Evolutionary conservation across 2,888 invertebrate genomes (phyloP).

Genomic region (Drosophila paracracens): DNA sequence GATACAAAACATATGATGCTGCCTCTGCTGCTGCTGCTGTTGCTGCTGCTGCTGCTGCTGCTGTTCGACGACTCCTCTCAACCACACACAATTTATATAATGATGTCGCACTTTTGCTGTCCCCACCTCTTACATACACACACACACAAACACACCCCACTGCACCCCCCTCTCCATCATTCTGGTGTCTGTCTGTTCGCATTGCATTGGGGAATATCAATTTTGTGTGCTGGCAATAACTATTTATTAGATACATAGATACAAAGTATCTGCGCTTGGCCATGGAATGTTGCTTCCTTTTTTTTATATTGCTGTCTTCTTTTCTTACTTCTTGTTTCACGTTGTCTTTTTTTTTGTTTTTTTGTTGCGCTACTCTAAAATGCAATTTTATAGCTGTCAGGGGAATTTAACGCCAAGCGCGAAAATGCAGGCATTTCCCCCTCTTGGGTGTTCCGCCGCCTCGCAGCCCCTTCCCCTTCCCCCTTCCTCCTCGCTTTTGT

Average conservation of each 20-base stretch:
- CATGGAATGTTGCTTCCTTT: slow-evolving; percentile 28
- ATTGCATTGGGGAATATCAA: slow-evolving; percentile 74
- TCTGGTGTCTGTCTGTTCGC: slow-evolving; percentile 2
- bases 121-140: slow-evolving; percentile 1
- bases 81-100: slow-evolving; percentile 74
- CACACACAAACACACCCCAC: not conserved
- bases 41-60: not conserved
- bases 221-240: slow-evolving; percentile 77
- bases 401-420: slow-evolving; percentile 83
- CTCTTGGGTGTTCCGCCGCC: not conserved
- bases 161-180: not conserved
- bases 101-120: slow-evolving; percentile 79
- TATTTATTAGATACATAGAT: slow-evolving; percentile 80
- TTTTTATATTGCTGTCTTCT: slow-evolving; percentile 20
- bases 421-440: slow-evolving; percentile 65
- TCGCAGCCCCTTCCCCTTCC: not conserved
- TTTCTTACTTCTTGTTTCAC: slow-evolving; percentile 6
- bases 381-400: slow-evolving; percentile 85
- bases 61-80: not conserved
- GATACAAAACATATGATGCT: slow-evolving; percentile 79
- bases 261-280: slow-evolving; percentile 58
- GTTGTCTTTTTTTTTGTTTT: slow-evolving; percentile 13
- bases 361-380: slow-evolving; percentile 75
- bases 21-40: slow-evolving; percentile 33
- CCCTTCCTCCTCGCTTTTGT: not conserved